Conservation (phyloP, 2,888 invertebrate species). For the Panopea generosa region DNA sequence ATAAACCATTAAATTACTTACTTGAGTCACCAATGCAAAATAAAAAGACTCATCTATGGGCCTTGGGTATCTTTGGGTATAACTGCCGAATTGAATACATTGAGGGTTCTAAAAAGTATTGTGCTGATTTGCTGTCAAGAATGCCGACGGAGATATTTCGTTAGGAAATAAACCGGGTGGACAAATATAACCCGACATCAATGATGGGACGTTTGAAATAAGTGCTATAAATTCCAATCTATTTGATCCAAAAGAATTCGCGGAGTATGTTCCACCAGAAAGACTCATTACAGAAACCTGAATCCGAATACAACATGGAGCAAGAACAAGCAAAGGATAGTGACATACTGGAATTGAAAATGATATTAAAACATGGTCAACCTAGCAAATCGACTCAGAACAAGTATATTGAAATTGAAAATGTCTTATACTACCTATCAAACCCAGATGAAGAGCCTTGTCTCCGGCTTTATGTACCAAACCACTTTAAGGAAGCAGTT, state of each 20-base stretch:
- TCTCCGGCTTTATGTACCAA: slow-evolving; percentile 4
- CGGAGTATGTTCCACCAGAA: slow-evolving; percentile 4
- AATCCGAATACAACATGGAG: slow-evolving; percentile 19
- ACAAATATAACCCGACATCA: no score
- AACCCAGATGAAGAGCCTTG: slow-evolving; percentile 45
- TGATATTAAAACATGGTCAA: no score
- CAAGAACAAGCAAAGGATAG: slow-evolving; percentile 28
- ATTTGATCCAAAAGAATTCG: slow-evolving; percentile 42
- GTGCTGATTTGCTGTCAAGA: slow-evolving; percentile 32
- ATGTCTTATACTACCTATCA: slow-evolving; percentile 49
- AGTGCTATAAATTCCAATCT: no score
- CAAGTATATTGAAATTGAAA: slow-evolving; percentile 30
- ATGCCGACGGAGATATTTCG: slow-evolving; percentile 1
- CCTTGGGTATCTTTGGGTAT: slow-evolving; percentile 23
- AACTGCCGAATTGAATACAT: slow-evolving; percentile 46
- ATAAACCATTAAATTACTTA: no score
- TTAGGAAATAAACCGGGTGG: not conserved
- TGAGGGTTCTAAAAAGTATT: slow-evolving; percentile 14
- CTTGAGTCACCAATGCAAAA: slow-evolving; percentile 9
- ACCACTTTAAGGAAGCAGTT: no score
- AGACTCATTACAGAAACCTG: slow-evolving; percentile 7
- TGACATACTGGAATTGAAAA: slow-evolving; percentile 15
- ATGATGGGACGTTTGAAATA: no score
- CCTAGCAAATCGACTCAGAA: slow-evolving; percentile 7
- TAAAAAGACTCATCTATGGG: slow-evolving; percentile 35